A percentile compares a stretch with the other conserved stretches of the same genome.
phyloP scores from a whole-genome alignment of 2,888 invertebrate species.

The Cephus spinipes region DNA sequence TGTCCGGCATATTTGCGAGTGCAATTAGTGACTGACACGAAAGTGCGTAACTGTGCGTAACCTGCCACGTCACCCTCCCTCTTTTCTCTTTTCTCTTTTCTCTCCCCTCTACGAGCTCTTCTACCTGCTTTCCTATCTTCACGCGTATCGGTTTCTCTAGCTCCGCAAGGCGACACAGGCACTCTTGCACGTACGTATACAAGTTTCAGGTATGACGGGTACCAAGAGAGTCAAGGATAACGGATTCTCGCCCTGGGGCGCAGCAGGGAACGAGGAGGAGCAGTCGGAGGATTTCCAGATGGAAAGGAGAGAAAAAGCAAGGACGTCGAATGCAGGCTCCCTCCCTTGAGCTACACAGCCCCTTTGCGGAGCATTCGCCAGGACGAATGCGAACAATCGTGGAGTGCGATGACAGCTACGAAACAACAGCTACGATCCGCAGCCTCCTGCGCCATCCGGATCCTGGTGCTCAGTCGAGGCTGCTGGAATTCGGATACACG shows the following conservation, averaged over 20 bases:
- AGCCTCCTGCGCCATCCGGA: background rate
- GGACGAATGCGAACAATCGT: background rate
- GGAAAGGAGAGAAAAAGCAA: background rate
- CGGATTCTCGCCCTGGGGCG: background rate
- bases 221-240: background rate
- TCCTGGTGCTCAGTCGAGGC: background rate
- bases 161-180: background rate
- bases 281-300: background rate
- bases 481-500: background rate
- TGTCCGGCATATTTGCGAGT: constrained; percentile 4
- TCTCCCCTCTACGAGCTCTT: background rate
- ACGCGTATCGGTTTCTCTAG: background rate
- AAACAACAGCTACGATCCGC: background rate
- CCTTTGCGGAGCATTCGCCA: background rate
- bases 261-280: background rate
- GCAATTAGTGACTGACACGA: constrained; percentile 33
- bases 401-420: background rate
- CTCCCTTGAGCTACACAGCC: no score
- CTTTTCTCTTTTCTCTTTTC: background rate
- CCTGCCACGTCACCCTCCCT: background rate
- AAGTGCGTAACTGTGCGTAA: constrained; percentile 26
- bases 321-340: background rate
- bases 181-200: background rate
- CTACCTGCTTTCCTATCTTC: background rate
- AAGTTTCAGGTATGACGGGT: background rate